These are phyloP conservation scores for Hoplostethus mediterraneus DNA, from an alignment of 2,797 vertebrate species.

Conservation along the genomic window DNA sequence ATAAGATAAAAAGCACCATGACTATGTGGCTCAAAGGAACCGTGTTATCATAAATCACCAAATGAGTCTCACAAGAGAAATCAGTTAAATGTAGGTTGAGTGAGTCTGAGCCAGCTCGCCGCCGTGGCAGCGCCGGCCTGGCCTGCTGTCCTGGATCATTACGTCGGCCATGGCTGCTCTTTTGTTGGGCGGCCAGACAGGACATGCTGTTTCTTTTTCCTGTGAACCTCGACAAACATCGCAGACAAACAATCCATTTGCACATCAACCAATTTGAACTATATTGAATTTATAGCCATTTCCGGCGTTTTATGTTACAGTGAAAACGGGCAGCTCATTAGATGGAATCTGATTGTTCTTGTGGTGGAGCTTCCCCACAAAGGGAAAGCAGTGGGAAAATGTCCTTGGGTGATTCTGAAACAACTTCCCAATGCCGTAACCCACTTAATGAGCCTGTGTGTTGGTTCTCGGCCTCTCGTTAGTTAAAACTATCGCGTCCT, in stretches of 20 bases:
- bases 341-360: constrained; percentile 11
- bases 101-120: too few relatives aligned
- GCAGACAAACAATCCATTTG: constrained; percentile 22
- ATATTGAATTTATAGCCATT: not conserved
- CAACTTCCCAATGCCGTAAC: constrained; percentile 6
- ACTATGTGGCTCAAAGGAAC: constrained; percentile 29
- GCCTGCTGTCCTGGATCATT: not conserved
- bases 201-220: not conserved
- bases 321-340: constrained; percentile 42
- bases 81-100: not conserved
- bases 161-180: not conserved
- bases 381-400: not conserved
- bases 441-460: constrained; percentile 41
- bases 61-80: constrained; percentile 10
- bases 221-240: not conserved
- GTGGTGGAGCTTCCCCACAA: constrained; percentile 15
- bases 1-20: constrained; percentile 38
- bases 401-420: constrained; percentile 32
- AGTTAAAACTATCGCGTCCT: constrained; percentile 13
- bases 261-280: constrained; percentile 12
- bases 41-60: constrained; percentile 16
- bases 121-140: not conserved
- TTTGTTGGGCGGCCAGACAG: not conserved
- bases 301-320: not conserved
- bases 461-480: constrained; percentile 25